Conservation (phyloP, 2,797 vertebrate species). For the Pangasius djambal region DNA sequence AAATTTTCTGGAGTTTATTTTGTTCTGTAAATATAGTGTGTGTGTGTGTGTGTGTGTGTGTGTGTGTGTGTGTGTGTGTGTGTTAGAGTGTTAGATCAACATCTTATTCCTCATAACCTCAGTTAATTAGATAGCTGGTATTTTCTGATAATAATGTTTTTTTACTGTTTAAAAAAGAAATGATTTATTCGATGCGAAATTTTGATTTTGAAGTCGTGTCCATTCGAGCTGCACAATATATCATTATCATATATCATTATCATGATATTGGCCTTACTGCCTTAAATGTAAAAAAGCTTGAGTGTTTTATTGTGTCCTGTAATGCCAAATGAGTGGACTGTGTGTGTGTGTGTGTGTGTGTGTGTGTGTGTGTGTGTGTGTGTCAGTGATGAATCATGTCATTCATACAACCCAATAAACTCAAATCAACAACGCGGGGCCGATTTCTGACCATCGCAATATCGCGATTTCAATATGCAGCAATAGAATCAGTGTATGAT, state of each 20-base stretch:
- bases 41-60: conserved; percentile 6
- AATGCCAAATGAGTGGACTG: conserved; percentile 15
- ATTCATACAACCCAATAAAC: conserved; percentile 31
- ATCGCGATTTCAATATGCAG: conserved; percentile 24
- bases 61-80: not conserved
- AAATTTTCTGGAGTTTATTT: not conserved
- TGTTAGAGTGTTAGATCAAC: not conserved
- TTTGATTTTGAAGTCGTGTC: not conserved
- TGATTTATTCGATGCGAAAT: not conserved
- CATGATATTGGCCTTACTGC: conserved; percentile 15
- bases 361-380: conserved; percentile 21
- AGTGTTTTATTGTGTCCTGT: conserved; percentile 22
- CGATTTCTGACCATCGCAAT: conserved; percentile 31
- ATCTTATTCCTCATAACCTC: not conserved
- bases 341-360: conserved; percentile 22
- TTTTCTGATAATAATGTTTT: not conserved
- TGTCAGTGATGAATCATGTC: conserved; percentile 35
- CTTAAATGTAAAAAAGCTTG: not conserved
- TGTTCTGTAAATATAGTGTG: not conserved
- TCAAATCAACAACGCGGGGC: conserved; percentile 1
- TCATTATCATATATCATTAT: conserved; percentile 2
- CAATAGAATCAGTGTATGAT: conserved; percentile 33
- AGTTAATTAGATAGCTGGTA: not conserved
- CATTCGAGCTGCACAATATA: conserved; percentile 11
- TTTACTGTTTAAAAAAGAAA: not conserved